Evolutionary conservation across 2,113 vertebrate genomes (phyloP).

Genomic region (Delphinapterus leucas): DNA sequence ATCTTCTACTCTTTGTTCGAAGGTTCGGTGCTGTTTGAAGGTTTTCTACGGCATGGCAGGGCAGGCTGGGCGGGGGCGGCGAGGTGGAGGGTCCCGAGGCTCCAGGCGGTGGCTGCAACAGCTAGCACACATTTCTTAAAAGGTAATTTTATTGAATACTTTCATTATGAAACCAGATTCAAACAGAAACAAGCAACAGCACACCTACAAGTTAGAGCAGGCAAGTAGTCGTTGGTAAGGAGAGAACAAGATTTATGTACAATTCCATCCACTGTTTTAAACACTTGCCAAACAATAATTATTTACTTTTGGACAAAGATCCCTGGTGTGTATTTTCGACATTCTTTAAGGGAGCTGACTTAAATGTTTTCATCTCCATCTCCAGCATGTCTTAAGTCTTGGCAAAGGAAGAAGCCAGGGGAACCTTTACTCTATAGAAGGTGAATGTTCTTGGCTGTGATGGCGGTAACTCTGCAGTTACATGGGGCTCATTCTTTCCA

Average conservation of each 20-base stretch:
- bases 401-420: conserved; percentile 33
- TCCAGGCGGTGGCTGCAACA: neutral
- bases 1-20: conserved; percentile 67
- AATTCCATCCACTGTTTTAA: neutral
- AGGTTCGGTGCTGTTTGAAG: conserved; percentile 97
- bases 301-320: conserved; percentile 40
- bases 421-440: conserved; percentile 6
- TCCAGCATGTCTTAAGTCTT: neutral
- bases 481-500: conserved; percentile 13
- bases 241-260: neutral
- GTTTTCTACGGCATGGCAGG: conserved; percentile 92
- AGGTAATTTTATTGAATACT: neutral
- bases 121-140: neutral
- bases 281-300: conserved; percentile 23
- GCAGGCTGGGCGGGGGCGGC: neutral
- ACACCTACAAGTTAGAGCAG: neutral
- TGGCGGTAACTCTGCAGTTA: neutral
- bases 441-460: conserved; percentile 48
- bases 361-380: conserved; percentile 19
- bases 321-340: neutral
- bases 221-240: neutral
- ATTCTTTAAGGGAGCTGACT: conserved; percentile 11
- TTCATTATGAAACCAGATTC: neutral
- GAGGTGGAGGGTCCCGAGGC: neutral
- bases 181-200: conserved; percentile 5